These are phyloP conservation scores for Gambusia holbrooki DNA, from an alignment of 2,113 vertebrate genomes.

Conservation along the genomic window DNA sequence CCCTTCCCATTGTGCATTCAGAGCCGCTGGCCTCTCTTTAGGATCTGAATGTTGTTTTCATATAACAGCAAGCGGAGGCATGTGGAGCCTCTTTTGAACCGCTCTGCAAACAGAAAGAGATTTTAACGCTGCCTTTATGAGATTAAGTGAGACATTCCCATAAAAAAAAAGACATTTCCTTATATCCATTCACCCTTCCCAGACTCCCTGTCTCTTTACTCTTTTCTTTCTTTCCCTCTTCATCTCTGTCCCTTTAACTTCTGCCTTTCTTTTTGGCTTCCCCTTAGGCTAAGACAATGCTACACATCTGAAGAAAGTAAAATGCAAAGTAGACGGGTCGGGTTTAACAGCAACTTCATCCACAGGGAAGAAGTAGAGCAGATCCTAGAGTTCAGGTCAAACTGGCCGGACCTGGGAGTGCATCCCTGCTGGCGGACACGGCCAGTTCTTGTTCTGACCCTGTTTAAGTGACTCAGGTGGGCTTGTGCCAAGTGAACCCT, in stretches of 20 bases:
- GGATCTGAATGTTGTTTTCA: constrained; percentile 77
- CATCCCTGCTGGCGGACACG: constrained; percentile 30
- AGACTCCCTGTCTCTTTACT: constrained; percentile 29
- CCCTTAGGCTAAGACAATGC: constrained; percentile 61
- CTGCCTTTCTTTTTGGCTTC: constrained; percentile 11
- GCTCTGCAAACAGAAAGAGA: constrained; percentile 70
- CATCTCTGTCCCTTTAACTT: constrained; percentile 25
- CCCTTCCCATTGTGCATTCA: constrained; percentile 69
- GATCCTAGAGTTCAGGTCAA: constrained; percentile 40
- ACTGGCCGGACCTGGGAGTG: constrained; percentile 39
- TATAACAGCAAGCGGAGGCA: constrained; percentile 79
- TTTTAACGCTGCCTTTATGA: constrained; percentile 78
- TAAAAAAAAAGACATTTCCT: constrained; percentile 74
- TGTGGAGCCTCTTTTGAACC: constrained; percentile 76
- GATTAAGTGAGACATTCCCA: constrained; percentile 81
- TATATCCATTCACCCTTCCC: constrained; percentile 33
- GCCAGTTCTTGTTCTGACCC: constrained; percentile 45
- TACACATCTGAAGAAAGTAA: constrained; percentile 44
- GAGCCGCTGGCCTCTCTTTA: constrained; percentile 63
- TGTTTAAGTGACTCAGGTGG: constrained; percentile 64
- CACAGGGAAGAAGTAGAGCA: constrained; percentile 38
- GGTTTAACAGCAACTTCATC: constrained; percentile 59
- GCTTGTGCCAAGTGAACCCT: constrained; percentile 50
- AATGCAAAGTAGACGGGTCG: constrained; percentile 65
- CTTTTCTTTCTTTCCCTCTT: constrained; percentile 16